Conservation (phyloP, 2,797 vertebrate species). For the Xiphorhynchus erythropygius region DNA sequence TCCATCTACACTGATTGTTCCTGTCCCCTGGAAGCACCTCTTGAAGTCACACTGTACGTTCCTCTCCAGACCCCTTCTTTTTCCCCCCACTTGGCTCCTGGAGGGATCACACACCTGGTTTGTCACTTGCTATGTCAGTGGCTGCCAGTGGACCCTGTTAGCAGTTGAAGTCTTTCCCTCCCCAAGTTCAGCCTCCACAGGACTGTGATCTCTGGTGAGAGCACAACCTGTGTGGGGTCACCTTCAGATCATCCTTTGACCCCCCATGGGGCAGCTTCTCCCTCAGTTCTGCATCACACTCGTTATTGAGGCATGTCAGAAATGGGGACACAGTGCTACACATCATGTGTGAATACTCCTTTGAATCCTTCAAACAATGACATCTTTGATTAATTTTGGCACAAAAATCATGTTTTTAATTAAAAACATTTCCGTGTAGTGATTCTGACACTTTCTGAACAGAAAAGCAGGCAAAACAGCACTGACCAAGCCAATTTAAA, state of each 20-base stretch:
- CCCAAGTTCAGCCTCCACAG: fast-evolving
- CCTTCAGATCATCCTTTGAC: background rate
- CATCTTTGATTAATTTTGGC: background rate
- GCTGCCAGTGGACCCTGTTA: background rate
- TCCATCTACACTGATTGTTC: background rate
- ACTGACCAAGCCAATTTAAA: background rate
- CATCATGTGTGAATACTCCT: background rate
- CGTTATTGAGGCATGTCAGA: fast-evolving
- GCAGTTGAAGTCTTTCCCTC: fast-evolving
- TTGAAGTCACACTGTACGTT: background rate
- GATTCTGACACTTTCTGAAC: background rate
- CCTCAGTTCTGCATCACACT: background rate
- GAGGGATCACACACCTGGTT: background rate
- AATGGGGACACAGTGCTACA: background rate
- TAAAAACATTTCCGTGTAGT: background rate
- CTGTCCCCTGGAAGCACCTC: background rate
- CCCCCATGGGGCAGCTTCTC: background rate
- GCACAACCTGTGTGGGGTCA: fast-evolving
- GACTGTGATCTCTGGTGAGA: background rate
- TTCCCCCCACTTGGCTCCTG: background rate
- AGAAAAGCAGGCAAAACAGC: background rate
- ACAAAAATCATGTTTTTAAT: background rate
- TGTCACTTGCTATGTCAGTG: background rate
- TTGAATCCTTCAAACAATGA: background rate
- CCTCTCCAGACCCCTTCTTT: background rate